Evolutionary conservation across 1,140 invertebrate species (phyloP), one percentile per base, ranked within the genome.

Genomic region (Brachionus calyciflorus): DNA sequence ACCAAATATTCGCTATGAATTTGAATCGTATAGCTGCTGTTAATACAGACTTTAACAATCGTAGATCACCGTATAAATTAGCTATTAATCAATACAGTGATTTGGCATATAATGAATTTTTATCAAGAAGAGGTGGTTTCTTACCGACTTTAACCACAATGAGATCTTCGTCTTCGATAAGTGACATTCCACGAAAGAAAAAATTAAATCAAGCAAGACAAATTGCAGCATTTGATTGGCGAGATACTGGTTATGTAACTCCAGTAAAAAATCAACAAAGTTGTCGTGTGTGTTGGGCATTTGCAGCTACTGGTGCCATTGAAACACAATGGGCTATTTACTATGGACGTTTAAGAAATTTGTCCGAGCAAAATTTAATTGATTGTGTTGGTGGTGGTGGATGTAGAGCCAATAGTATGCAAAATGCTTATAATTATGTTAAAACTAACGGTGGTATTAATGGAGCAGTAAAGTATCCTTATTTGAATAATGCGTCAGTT

Each of bases 171-270:
- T 3, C 44, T 12, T 21, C 37, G 19, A 19, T 24, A 7, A 46
- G 14, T 46, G 14, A 14, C 3, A 46, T 14, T 46, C 33, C 26
- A 60, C 19, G 19, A 65, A 65, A 65, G 30, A 24, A 41, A 21
- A 65, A 44, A 24, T 5, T 24, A 24, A 65, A 44, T 6, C 17
- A 24, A n/a, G 37, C 37, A 12, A 26, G 55, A 24, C 60, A 65
- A 44, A 44, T 65, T 2, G 17, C 40, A 21, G 24, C 28, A 51
- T 55, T 76, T 44, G 93, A 97, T 85, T 97, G 94, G 94, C 89
- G 94, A 80, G 82, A 96, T 1, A 90, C 88, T 81, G 84, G 83
- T 33, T 94, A 93, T 79, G 93, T 97, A 0, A 95, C 92, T 1
- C 79, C 81, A 17, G 84, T 88, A 3, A 85, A 85, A 77, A 81